Conservation (phyloP, 1,140 invertebrate species). For the Lucilia cuprina region DNA sequence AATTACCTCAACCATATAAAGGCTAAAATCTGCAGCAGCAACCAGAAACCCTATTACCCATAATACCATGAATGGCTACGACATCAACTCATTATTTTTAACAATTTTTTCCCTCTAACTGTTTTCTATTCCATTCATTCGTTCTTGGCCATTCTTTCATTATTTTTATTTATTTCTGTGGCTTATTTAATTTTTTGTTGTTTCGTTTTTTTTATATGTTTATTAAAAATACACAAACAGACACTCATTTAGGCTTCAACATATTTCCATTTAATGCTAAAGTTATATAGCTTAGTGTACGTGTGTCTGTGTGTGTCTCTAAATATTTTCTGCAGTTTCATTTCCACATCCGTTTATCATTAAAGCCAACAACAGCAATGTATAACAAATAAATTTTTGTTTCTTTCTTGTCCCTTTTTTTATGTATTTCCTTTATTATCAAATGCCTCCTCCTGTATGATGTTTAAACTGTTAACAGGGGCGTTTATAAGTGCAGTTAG, state of each 20-base stretch:
- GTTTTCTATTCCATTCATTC: not conserved
- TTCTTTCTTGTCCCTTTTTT: not conserved
- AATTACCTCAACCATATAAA: not conserved
- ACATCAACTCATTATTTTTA: not conserved
- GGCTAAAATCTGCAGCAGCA: not conserved
- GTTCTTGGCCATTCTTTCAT: not conserved
- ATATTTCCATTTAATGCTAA: too few species aligned
- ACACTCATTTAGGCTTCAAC: too few species aligned
- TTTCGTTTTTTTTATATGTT: not conserved
- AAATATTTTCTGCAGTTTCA: constrained; percentile 18
- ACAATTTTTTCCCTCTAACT: not conserved
- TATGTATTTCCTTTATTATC: constrained; percentile 8
- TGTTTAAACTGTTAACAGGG: not conserved
- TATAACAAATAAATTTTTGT: not conserved
- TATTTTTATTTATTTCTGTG: constrained; percentile 8
- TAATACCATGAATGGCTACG: not conserved
- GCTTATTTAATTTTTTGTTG: not conserved
- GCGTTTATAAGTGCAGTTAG: not conserved
- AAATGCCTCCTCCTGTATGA: not conserved
- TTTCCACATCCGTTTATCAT: constrained; percentile 30
- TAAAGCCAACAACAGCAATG: constrained; percentile 1
- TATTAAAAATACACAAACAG: too few species aligned
- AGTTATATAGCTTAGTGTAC: not conserved
- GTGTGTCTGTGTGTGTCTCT: not conserved
- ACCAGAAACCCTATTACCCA: not conserved